Evolutionary conservation across 2,797 vertebrate genomes (phyloP), one percentile per base, ranked within the genome.

Genomic region (Picus viridis): DNA sequence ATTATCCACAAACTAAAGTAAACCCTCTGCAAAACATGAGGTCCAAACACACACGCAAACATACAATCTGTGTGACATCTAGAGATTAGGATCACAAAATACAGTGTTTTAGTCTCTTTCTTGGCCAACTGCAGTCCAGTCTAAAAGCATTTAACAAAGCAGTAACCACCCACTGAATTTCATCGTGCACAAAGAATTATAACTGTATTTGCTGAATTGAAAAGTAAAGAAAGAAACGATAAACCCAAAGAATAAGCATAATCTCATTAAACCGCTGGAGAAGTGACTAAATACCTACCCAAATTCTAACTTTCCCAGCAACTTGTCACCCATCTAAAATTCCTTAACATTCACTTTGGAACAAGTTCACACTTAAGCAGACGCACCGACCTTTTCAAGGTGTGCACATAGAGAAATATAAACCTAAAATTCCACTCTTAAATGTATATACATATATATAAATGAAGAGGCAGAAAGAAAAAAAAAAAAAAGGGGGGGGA

Each of bases 1-100:
- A 97, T 94, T 92, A 95, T 36, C 91, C 90, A 89, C 94, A 87
- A 94, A 91, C 85, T 95, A 81, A 96, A 97, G 92, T 88, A 94
- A 97, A 91, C 49, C 73, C 84, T 93, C 67, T 63, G 80, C 93
- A 92, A 96, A 97, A 88, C 61, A 88, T 16, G 56, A 91, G 73
- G 82, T 92, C 59, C 63, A 62, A 79, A 76, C 22, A 64, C 89
- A 74, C 54, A 92, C 13, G 65, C 69, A 95, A 58, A 51, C 47
- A 53, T n/a, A 56, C 12, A 54, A 89, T 90, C 78, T 56, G 24
- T 27, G 26, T 74, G 93, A 86, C 82, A 85, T 90, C 90, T 70
- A 86, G 74, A 92, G 80, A 94, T 86, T 58, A 85, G 53, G 64
- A 71, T 65, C 86, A 79, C 77, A 93, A 96, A 97, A 95, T 18